Conservation (phyloP, 1,140 invertebrate genomes). For the Anoplolepis gracilipes region DNA sequence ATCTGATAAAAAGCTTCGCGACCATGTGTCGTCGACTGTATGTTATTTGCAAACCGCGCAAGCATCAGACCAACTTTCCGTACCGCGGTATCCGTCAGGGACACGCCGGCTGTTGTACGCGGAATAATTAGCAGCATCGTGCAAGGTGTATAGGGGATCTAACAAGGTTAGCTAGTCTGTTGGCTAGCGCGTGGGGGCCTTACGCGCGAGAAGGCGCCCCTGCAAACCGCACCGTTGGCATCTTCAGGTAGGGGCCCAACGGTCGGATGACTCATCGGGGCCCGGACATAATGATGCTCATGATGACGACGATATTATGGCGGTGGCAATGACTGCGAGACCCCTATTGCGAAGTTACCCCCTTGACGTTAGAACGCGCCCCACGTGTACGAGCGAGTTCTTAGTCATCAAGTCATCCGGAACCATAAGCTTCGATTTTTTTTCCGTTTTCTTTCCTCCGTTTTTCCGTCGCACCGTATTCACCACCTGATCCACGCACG, state of each 20-base stretch:
- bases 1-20: not conserved
- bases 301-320: constrained; percentile 57
- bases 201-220: constrained; percentile 56
- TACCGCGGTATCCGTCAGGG: not conserved
- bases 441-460: not conserved
- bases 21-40: not conserved
- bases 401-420: constrained; percentile 66
- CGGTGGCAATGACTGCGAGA: constrained; percentile 43
- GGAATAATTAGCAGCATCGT: constrained; percentile 76
- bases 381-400: constrained; percentile 62
- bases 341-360: constrained; percentile 68
- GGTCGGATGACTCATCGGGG: constrained; percentile 74
- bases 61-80: constrained; percentile 7
- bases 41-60: constrained; percentile 48
- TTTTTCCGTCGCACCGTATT: not conserved
- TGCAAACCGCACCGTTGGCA: constrained; percentile 38
- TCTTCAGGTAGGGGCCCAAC: constrained; percentile 57
- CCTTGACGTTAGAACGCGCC: constrained; percentile 63
- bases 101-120: constrained; percentile 55
- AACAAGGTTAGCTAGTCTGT: constrained; percentile 79
- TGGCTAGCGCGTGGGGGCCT: constrained; percentile 39
- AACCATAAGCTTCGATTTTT: not conserved
- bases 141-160: constrained; percentile 74
- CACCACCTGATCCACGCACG: constrained; percentile 51
- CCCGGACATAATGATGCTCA: constrained; percentile 54